These are phyloP conservation scores for Nasonia oneida DNA, from an alignment of 2,888 invertebrate species.

Conservation along the genomic window DNA sequence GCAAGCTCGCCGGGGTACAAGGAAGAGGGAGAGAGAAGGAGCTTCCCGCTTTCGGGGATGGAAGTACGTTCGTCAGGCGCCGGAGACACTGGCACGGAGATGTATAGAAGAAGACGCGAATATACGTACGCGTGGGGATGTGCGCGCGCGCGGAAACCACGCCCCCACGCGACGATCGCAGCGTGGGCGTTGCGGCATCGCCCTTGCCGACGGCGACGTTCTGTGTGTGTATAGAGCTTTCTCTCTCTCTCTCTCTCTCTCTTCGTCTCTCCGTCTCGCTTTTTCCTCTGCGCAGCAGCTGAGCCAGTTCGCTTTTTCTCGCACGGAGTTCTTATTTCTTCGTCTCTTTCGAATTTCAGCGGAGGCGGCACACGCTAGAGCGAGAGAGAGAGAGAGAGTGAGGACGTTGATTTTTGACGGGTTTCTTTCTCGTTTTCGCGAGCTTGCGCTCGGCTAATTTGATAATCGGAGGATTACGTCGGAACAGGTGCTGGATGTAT, in stretches of 20 bases:
- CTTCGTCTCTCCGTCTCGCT: background rate
- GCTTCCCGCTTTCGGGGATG: slow-evolving; percentile 25
- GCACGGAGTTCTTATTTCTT: slow-evolving; percentile 55
- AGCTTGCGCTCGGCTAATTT: slow-evolving; percentile 68
- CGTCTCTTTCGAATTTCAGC: slow-evolving; percentile 51
- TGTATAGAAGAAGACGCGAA: background rate
- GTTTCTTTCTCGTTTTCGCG: background rate
- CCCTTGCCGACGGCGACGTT: slow-evolving; percentile 36
- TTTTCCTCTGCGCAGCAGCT: slow-evolving; percentile 8
- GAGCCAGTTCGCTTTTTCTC: slow-evolving; percentile 1
- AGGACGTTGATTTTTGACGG: slow-evolving; percentile 47
- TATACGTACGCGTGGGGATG: background rate
- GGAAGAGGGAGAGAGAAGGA: slow-evolving; percentile 28
- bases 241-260: slow-evolving; percentile 4
- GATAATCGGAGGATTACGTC: slow-evolving; percentile 74
- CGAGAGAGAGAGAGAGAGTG: background rate
- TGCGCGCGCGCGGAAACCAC: slow-evolving; percentile 37
- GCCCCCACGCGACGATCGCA: slow-evolving; percentile 33
- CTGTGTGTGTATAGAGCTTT: slow-evolving; percentile 9
- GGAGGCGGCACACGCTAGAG: background rate
- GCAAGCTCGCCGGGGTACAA: slow-evolving; percentile 16
- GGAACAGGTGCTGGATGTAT: background rate
- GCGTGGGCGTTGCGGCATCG: slow-evolving; percentile 59
- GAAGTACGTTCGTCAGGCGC: slow-evolving; percentile 55
- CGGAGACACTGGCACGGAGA: background rate